These are phyloP conservation scores for Heteromyza rotundicornis DNA, from an alignment of 2,888 invertebrate species.

Conservation along the genomic window DNA sequence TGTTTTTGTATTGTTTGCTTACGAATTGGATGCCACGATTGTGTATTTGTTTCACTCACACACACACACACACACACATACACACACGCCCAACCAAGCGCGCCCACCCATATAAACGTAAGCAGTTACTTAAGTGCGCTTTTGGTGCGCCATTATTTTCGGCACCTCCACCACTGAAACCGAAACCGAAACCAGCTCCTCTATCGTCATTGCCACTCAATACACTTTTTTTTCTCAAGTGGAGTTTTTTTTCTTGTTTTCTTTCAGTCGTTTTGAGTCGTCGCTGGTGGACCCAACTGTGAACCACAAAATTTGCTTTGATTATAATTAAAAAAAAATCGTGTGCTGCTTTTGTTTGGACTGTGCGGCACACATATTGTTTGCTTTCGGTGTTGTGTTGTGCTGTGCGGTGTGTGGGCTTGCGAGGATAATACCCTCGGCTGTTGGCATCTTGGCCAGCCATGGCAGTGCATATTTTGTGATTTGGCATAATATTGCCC, in stretches of 20 bases:
- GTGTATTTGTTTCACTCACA: slow-evolving; percentile 5
- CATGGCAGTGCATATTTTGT: background rate
- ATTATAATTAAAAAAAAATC: slow-evolving; percentile 24
- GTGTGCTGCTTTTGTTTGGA: slow-evolving; percentile 5
- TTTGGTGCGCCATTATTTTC: background rate
- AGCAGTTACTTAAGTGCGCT: background rate
- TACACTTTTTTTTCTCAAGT: background rate
- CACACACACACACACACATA: background rate
- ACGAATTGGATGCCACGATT: background rate
- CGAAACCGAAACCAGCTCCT: too few relatives aligned
- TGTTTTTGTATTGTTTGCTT: slow-evolving; percentile 10
- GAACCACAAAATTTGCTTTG: slow-evolving; percentile 19
- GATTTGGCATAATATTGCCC: background rate
- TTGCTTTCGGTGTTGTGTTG: background rate
- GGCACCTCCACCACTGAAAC: background rate
- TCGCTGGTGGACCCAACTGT: too few relatives aligned
- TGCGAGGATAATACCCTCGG: slow-evolving; percentile 1
- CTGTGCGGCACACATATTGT: background rate
- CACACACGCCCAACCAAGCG: background rate
- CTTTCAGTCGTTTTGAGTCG: too few relatives aligned
- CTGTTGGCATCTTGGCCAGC: background rate
- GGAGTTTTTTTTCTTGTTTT: background rate
- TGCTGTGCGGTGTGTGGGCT: slow-evolving; percentile 1
- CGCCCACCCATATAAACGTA: too few relatives aligned
- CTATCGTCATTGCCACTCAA: background rate